Percentiles rank a stretch among this genome's conserved stretches.
Conservation (phyloP, 2,888 invertebrate genomes). For the Tanytarsus gracilentus region DNA sequence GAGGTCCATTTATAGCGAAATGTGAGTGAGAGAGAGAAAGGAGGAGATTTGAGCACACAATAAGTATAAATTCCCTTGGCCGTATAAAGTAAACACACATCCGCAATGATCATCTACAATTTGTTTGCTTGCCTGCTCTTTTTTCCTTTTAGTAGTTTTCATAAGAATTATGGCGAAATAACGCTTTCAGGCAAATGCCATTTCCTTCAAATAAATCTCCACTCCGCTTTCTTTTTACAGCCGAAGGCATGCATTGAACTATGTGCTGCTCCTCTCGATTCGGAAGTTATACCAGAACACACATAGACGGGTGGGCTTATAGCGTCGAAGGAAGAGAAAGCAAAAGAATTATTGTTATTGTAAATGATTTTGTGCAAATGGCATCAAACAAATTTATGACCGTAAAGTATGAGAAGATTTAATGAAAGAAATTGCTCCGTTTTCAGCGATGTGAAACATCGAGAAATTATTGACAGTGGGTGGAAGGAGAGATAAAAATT, state of each 20-base stretch:
- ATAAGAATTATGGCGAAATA: not conserved
- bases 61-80: too few relatives aligned
- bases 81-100: too few relatives aligned
- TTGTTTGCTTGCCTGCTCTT: not conserved
- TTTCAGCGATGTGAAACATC: not conserved
- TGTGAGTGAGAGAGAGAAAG: too few relatives aligned
- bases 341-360: constrained; percentile 25
- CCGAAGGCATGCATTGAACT: too few relatives aligned
- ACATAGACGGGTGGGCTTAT: not conserved
- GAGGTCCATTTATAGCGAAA: too few relatives aligned
- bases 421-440: constrained; percentile 2
- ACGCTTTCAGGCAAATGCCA: constrained; percentile 7
- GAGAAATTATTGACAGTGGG: not conserved
- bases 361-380: constrained; percentile 24
- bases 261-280: not conserved
- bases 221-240: not conserved
- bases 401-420: constrained; percentile 4
- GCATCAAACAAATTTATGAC: constrained; percentile 16
- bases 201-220: constrained; percentile 21
- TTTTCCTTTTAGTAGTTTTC: not conserved
- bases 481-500: not conserved
- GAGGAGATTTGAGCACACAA: not conserved
- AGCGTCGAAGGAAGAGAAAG: not conserved
- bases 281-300: not conserved
- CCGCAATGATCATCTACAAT: not conserved